Evolutionary conservation across 53 echinoderm and acorn worm species (phyloP).

Genomic region (Apostichopus leukothele): DNA sequence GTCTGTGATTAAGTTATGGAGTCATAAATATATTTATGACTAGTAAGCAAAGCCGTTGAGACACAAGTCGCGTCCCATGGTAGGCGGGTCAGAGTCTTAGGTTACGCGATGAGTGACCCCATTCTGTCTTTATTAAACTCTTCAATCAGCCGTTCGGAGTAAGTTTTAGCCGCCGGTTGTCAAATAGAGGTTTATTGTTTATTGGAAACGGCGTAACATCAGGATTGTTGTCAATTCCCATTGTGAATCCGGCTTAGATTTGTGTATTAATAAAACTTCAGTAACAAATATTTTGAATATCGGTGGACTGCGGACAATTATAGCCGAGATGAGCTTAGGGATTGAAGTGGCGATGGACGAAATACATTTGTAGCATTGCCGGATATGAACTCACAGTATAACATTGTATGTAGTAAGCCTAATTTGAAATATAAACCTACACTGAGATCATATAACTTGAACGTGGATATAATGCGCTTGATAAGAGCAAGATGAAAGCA

Average conservation of each 20-base stretch:
- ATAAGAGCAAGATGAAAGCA: too few relatives aligned
- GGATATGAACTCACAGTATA: too few relatives aligned
- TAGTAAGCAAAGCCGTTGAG: conserved; percentile 35
- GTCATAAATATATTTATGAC: conserved; percentile 45
- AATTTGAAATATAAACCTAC: too few relatives aligned
- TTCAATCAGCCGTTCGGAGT: conserved; percentile 23
- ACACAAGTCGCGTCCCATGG: conserved; percentile 2
- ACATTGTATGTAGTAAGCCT: too few relatives aligned
- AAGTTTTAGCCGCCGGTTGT: conserved; percentile 25
- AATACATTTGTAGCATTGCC: too few relatives aligned
- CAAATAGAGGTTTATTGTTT: conserved; percentile 19
- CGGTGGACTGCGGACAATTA: too few relatives aligned
- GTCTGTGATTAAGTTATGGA: conserved; percentile 48
- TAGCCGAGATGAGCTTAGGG: too few relatives aligned
- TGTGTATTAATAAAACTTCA: not conserved
- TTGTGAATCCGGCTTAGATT: not conserved
- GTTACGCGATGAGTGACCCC: conserved; percentile 34
- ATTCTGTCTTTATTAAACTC: conserved; percentile 43
- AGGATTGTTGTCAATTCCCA: conserved; percentile 2
- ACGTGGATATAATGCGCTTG: too few relatives aligned
- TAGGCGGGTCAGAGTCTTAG: conserved; percentile 13
- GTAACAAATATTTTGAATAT: too few relatives aligned
- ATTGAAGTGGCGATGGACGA: too few relatives aligned
- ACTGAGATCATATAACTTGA: too few relatives aligned
- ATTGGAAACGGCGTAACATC: not conserved